Base-by-base conservation (phyloP, 2,797 vertebrate species). In the Peromyscus melanophrys region DNA sequence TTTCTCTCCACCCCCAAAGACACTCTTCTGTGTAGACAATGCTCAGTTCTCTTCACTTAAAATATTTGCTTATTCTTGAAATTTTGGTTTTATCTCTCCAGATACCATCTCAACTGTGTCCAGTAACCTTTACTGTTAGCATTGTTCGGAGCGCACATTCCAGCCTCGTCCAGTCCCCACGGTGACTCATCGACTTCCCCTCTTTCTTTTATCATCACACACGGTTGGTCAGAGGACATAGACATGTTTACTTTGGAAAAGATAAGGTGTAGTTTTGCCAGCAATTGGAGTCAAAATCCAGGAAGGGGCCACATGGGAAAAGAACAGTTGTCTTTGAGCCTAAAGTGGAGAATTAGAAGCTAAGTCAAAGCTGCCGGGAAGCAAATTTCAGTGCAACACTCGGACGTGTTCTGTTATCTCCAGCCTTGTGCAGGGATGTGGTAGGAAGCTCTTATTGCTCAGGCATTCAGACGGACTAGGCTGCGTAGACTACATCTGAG, bases 181-280 rank as follows among this genome's bases (percentile, higher is more conserved):
- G 23, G 3, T 85, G 65, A 93, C 55, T 69, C 86, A 69, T 21
- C 81, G 52, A 46, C 34, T 94, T 92, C 46, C 63, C 90, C 87
- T 65, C 31, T 23, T 90, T 91, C 55, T 96, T 97, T 88, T 25
- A 59, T 17, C 23, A 86, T 52, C n/a, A 75, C n/a, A 40, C 17
- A 34, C 19, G 10, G 73, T 81, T 52, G 55, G 46, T 59, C 78
- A 40, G 92, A 93, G 59, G 63, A 84, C 34, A 96, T 29, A 90
- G 25, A 21, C 14, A 49, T 96, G 85, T 85, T 97, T 89, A 65
- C 16, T 77, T 92, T 95, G 84, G 55, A 92, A 65, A 90, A 82
- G 40, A 55, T 37, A 92, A 95, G 65, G 34, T 34, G 95, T n/a
- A 77, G 34, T 25, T 84, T 69, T 94, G 46, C 69, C 46, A 43